A percentile compares a stretch with the other conserved stretches of the same genome.
Evolutionary conservation across 2,113 vertebrate species (phyloP).

Genomic region (Carassius gibelio): DNA sequence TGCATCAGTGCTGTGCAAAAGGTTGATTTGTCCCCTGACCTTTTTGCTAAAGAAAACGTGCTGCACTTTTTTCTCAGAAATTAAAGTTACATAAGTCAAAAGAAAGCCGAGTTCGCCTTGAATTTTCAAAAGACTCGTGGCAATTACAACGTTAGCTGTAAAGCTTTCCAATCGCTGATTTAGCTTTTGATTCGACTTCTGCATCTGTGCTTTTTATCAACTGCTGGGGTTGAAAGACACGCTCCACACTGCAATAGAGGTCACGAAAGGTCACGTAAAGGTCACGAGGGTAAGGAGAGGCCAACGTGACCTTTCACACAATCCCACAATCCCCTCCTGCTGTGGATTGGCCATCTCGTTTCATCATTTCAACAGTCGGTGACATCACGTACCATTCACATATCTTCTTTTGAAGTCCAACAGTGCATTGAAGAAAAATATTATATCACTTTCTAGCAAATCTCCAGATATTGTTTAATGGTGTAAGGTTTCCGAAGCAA

Average conservation of each 20-base stretch:
- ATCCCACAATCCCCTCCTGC: slow-evolving; percentile 37
- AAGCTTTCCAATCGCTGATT: slow-evolving; percentile 16
- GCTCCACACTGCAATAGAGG: neutral
- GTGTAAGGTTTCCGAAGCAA: neutral
- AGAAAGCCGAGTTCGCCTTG: neutral
- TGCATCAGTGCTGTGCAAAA: neutral
- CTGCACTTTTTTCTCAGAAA: neutral
- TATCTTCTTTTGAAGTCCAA: slow-evolving; percentile 45
- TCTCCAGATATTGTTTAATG: neutral
- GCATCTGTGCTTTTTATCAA: neutral
- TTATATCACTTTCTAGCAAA: neutral
- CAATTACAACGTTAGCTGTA: neutral
- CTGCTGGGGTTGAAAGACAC: slow-evolving; percentile 1
- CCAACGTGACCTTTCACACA: slow-evolving; percentile 46
- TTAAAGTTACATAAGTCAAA: neutral
- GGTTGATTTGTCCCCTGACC: neutral
- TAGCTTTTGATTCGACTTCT: slow-evolving; percentile 28
- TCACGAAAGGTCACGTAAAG: slow-evolving; percentile 26
- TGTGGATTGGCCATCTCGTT: slow-evolving; percentile 18
- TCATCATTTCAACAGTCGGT: neutral
- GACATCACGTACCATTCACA: slow-evolving; percentile 28
- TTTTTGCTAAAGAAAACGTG: neutral
- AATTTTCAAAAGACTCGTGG: slow-evolving; percentile 24
- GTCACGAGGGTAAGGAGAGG: slow-evolving; percentile 31
- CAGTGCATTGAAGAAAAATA: slow-evolving; percentile 3